These are phyloP conservation scores for Podabrus alpinus DNA, from an alignment of 2,888 invertebrate species.

Conservation along the genomic window DNA sequence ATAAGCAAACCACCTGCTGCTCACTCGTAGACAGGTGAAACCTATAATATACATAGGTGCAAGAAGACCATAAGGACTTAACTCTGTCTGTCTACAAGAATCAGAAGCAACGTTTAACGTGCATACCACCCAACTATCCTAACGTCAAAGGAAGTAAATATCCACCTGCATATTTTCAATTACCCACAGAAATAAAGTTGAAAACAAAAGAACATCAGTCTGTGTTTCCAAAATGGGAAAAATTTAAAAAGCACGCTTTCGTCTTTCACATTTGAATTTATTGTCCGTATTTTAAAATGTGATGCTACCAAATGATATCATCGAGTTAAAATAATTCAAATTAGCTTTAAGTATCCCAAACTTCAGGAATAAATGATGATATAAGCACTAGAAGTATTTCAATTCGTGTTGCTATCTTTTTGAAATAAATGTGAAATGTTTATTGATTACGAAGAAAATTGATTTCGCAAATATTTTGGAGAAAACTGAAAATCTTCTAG, in stretches of 20 bases:
- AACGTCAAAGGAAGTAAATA: background rate
- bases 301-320: background rate
- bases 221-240: background rate
- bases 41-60: background rate
- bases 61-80: background rate
- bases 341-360: background rate
- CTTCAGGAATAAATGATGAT: background rate
- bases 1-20: conserved; percentile 25
- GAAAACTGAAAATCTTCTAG: too few relatives aligned
- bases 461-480: too few relatives aligned
- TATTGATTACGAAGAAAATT: too few relatives aligned
- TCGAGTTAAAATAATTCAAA: background rate
- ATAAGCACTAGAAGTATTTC: background rate
- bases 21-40: conserved; percentile 22
- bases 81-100: background rate
- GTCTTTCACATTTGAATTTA: background rate
- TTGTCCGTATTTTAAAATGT: background rate
- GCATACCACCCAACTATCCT: background rate
- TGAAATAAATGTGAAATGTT: too few relatives aligned
- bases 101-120: background rate
- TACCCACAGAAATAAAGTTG: background rate
- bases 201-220: background rate
- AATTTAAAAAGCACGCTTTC: background rate
- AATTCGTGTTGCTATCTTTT: background rate
- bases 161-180: background rate